Conservation (phyloP, 2,113 vertebrate genomes). For the Illadopsis cleaveri region DNA sequence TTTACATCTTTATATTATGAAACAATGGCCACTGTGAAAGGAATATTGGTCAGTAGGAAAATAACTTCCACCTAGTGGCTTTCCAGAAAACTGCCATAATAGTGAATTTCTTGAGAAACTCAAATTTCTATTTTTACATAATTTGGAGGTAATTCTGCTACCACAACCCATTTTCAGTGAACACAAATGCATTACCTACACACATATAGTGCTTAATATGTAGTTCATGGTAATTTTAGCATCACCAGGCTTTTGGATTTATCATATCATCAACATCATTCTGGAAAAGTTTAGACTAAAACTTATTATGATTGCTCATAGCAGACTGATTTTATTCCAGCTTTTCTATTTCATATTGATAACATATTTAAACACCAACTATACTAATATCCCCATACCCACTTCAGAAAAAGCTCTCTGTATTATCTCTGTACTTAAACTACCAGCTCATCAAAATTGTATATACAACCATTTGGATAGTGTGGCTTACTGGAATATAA, state of each 20-base stretch:
- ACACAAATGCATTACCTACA: neutral
- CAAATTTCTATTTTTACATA: neutral
- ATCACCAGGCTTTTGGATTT: neutral
- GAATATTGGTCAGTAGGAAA: slow-evolving; percentile 32
- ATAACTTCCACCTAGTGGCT: slow-evolving; percentile 67
- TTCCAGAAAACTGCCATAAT: slow-evolving; percentile 26
- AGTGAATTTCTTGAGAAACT: neutral
- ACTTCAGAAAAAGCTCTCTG: slow-evolving; percentile 34
- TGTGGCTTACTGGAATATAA: slow-evolving; percentile 40
- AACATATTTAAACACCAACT: slow-evolving; percentile 16
- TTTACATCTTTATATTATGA: neutral
- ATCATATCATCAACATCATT: neutral
- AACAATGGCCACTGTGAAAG: neutral
- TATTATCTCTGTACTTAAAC: slow-evolving; percentile 44
- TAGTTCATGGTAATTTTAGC: neutral
- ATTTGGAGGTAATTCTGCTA: neutral
- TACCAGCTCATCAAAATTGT: slow-evolving; percentile 44
- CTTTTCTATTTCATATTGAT: slow-evolving; percentile 20
- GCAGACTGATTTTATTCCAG: neutral
- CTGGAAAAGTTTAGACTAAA: neutral
- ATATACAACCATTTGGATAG: slow-evolving; percentile 35
- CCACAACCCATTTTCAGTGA: neutral
- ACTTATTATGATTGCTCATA: neutral
- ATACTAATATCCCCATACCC: slow-evolving; percentile 1
- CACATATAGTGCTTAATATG: neutral